phyloP scores from a whole-genome alignment of 1,140 invertebrate genomes.

The Drosophila miranda region DNA sequence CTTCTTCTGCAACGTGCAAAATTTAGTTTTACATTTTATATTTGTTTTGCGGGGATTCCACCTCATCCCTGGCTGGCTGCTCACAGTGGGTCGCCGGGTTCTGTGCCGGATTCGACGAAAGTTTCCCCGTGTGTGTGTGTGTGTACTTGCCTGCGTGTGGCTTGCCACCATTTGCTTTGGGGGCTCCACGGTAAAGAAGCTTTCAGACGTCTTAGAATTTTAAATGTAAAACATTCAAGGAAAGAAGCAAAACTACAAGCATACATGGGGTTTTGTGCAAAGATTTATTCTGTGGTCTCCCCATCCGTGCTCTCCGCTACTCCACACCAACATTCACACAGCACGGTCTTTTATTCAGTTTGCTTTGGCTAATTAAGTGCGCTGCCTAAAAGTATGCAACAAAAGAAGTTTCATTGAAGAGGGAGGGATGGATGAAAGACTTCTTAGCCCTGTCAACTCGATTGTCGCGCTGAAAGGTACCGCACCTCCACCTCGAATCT shows the following conservation, averaged over 20 bases:
- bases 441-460: conserved; percentile 69
- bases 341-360: conserved; percentile 8
- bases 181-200: conserved; percentile 64
- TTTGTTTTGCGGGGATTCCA: conserved; percentile 51
- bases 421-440: conserved; percentile 13
- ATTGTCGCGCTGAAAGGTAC: conserved; percentile 51
- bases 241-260: conserved; percentile 57
- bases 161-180: background rate
- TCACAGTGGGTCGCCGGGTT: conserved; percentile 30
- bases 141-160: too few species aligned
- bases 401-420: conserved; percentile 50
- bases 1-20: conserved; percentile 56
- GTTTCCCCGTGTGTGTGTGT: too few species aligned
- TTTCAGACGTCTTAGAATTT: conserved; percentile 73
- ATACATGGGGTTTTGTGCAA: conserved; percentile 48
- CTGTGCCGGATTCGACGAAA: too few species aligned
- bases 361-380: conserved; percentile 57
- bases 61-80: conserved; percentile 9
- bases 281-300: conserved; percentile 77
- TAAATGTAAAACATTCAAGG: conserved; percentile 72
- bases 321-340: background rate
- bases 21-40: conserved; percentile 81
- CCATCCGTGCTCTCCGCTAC: background rate
- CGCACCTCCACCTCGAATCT: conserved; percentile 40
- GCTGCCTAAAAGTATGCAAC: conserved; percentile 67